Conservation (phyloP, 2,797 vertebrate species). For the Falco biarmicus region DNA sequence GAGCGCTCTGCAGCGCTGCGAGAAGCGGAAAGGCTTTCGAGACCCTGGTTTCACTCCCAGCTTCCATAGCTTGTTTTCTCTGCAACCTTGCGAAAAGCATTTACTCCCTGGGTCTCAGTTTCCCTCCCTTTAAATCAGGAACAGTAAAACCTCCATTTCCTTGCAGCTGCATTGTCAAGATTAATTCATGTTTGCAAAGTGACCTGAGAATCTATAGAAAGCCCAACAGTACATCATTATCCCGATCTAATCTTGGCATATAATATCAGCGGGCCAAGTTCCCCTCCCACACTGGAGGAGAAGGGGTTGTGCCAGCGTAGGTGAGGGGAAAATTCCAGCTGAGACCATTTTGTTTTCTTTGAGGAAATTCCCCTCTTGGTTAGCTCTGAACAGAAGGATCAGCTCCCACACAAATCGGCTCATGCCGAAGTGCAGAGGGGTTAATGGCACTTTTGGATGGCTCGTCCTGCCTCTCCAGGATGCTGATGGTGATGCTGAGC, state of each 20-base stretch:
- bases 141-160: background rate
- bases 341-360: background rate
- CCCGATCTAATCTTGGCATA: background rate
- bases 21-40: background rate
- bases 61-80: background rate
- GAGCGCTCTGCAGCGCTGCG: background rate
- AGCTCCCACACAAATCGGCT: background rate
- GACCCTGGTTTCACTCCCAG: constrained; percentile 9
- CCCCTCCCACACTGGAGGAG: constrained; percentile 28
- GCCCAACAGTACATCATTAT: constrained; percentile 25
- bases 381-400: background rate
- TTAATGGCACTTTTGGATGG: too few relatives aligned
- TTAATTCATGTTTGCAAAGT: constrained; percentile 25
- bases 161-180: constrained; percentile 22
- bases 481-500: background rate
- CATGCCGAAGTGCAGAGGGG: background rate
- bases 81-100: background rate
- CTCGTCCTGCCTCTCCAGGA: background rate
- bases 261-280: constrained; percentile 17
- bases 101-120: background rate
- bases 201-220: constrained; percentile 40
- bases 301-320: constrained; percentile 27
- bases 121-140: constrained; percentile 3
- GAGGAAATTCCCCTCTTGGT: constrained; percentile 13
- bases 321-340: constrained; percentile 45